Evolutionary conservation across 2,113 vertebrate genomes (phyloP).

Genomic region (Rostratula benghalensis): DNA sequence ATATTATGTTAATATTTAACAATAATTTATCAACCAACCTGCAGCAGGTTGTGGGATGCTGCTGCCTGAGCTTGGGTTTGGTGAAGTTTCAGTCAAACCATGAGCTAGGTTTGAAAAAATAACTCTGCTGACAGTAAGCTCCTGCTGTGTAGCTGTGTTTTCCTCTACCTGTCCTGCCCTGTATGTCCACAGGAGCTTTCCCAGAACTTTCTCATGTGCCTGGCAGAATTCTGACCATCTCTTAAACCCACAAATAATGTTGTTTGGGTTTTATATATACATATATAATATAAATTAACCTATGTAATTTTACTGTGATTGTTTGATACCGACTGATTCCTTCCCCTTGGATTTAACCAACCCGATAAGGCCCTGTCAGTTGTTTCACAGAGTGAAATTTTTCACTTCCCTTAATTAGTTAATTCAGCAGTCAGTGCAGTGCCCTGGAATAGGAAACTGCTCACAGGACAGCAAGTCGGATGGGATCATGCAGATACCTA

Average conservation of each 20-base stretch:
- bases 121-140: neutral
- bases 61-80: neutral
- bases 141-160: neutral
- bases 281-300: neutral
- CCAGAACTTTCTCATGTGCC: neutral
- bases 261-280: neutral
- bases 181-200: neutral
- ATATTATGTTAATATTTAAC: neutral
- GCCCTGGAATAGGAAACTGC: neutral
- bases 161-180: neutral
- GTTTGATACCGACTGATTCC: neutral
- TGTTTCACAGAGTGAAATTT: neutral
- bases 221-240: neutral
- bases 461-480: neutral
- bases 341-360: neutral
- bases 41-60: neutral
- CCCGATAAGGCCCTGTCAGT: neutral
- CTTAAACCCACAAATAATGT: neutral
- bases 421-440: neutral
- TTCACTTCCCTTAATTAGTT: constrained; percentile 10
- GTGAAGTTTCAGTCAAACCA: neutral
- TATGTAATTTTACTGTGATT: neutral
- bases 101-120: neutral
- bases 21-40: neutral
- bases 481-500: neutral